phyloP scores from a whole-genome alignment of 2,797 vertebrate species.

The Cyclopterus lumpus region DNA sequence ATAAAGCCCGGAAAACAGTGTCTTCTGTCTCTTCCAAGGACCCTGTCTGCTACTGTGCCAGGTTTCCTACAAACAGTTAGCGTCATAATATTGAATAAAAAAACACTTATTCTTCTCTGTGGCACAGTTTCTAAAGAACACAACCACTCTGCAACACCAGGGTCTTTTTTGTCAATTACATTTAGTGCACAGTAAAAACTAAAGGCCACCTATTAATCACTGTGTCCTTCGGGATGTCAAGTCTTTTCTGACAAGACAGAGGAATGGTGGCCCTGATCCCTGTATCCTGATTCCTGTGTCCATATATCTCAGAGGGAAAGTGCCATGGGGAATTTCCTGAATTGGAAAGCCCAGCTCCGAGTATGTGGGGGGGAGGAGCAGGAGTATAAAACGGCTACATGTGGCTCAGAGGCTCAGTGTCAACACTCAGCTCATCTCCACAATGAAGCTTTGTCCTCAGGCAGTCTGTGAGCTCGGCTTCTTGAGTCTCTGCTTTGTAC shows the following conservation, averaged over 20 bases:
- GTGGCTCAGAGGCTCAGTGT: slow-evolving; percentile 47
- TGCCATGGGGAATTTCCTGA: slow-evolving; percentile 71
- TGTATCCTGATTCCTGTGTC: slow-evolving; percentile 33
- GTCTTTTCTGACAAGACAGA: slow-evolving; percentile 7
- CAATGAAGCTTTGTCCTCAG: slow-evolving; percentile 60
- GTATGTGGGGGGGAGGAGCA: slow-evolving; percentile 60
- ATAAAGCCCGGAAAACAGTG: slow-evolving; percentile 18
- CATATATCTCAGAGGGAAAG: slow-evolving; percentile 17
- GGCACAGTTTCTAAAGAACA: neutral
- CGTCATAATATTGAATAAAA: neutral
- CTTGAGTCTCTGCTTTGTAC: slow-evolving; percentile 60
- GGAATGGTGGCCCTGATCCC: slow-evolving; percentile 49
- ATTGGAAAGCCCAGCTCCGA: slow-evolving; percentile 70
- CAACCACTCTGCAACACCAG: neutral
- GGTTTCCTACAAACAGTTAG: neutral
- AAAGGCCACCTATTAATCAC: slow-evolving; percentile 18
- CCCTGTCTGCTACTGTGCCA: neutral
- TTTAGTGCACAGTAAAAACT: neutral
- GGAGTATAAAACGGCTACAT: slow-evolving; percentile 58
- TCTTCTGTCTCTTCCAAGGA: slow-evolving; percentile 13
- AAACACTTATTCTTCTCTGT: neutral
- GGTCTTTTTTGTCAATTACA: neutral
- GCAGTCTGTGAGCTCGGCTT: slow-evolving; percentile 46
- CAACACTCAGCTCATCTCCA: slow-evolving; percentile 37
- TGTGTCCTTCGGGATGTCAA: slow-evolving; percentile 8